Percentiles rank a stretch among this genome's conserved stretches.
These are phyloP conservation scores for Varanus komodoensis DNA, from an alignment of 2,113 vertebrate genomes.

Conservation along the genomic window DNA sequence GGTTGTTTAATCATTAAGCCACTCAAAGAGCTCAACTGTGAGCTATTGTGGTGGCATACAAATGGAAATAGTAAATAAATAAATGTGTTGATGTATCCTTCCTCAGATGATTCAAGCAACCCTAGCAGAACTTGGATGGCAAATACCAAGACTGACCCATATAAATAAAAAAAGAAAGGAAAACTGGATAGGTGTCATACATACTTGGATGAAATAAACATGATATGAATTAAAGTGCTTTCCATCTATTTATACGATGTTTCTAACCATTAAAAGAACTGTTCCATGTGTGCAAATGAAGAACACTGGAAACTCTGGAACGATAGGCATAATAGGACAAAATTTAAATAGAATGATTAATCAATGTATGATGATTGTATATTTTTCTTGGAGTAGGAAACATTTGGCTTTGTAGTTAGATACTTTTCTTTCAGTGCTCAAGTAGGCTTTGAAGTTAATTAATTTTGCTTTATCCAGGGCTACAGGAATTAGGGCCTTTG, in stretches of 20 bases:
- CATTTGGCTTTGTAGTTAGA: constrained; percentile 2
- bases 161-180: not conserved
- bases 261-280: not conserved
- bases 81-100: not conserved
- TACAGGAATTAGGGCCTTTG: constrained; percentile 41
- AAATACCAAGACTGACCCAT: not conserved
- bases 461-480: constrained; percentile 12
- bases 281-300: not conserved
- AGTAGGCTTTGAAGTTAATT: constrained; percentile 14
- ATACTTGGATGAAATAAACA: not conserved
- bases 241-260: not conserved
- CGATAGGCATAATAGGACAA: constrained; percentile 5
- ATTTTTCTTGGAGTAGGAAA: constrained; percentile 44
- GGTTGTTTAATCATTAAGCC: too few species aligned
- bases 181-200: not conserved
- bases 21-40: too few species aligned
- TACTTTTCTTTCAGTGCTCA: not conserved
- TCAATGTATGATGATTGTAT: not conserved
- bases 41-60: too few species aligned
- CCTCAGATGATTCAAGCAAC: not conserved
- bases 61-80: too few species aligned
- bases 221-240: not conserved
- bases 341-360: constrained; percentile 9
- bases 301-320: fast-evolving
- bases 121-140: not conserved